These are phyloP conservation scores for Oreocharis arfaki DNA, from an alignment of 2,113 vertebrate genomes.

Conservation along the genomic window DNA sequence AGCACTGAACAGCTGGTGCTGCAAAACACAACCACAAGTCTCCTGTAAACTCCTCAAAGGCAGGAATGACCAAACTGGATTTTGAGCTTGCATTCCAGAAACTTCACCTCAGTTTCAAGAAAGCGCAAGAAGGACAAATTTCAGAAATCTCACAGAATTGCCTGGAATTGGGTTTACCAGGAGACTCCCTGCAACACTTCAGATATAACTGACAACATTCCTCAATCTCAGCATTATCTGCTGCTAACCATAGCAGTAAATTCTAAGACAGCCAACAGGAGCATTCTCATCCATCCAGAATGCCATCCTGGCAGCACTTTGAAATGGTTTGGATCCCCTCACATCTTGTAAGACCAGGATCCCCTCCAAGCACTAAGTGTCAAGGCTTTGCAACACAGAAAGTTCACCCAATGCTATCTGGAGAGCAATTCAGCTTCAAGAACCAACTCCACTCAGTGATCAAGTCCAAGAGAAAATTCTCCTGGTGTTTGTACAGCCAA, in stretches of 20 bases:
- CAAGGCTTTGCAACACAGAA: background rate
- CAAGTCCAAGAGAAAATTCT: background rate
- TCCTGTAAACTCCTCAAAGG: background rate
- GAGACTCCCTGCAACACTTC: background rate
- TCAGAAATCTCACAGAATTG: background rate
- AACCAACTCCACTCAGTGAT: background rate
- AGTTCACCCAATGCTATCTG: background rate
- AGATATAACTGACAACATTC: background rate
- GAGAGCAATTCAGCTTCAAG: background rate
- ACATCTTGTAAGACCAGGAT: background rate
- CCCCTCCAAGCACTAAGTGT: background rate
- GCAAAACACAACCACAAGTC: background rate
- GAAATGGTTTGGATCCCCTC: background rate
- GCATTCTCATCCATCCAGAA: background rate
- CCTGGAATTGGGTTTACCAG: background rate
- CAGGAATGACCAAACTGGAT: background rate
- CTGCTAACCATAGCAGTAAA: background rate
- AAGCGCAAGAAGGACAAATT: background rate
- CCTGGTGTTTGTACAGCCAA: background rate
- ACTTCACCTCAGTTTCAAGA: background rate
- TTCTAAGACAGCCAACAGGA: background rate
- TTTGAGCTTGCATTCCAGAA: background rate
- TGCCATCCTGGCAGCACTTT: background rate
- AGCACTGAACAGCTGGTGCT: background rate
- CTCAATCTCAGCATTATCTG: background rate